A percentile compares a stretch with the other conserved stretches of the same genome.
Evolutionary conservation across 2,113 vertebrate species (phyloP).

Genomic region (Equus quagga): DNA sequence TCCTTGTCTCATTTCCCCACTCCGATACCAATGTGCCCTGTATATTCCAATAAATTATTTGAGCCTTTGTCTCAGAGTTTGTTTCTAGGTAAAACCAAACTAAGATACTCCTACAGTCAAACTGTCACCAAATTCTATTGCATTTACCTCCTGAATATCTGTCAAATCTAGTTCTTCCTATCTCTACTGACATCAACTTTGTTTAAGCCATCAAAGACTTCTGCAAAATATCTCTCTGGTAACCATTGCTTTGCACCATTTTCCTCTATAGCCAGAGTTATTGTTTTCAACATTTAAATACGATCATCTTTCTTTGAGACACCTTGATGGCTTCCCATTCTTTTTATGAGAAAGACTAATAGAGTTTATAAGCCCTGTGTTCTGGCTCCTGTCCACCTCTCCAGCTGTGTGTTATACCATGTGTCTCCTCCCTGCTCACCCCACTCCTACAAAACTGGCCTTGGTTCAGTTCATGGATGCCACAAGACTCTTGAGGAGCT

Average conservation of each 20-base stretch:
- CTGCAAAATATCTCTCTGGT: not conserved
- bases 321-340: not conserved
- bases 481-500: not conserved
- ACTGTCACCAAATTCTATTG: not conserved
- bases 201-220: not conserved
- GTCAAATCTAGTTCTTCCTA: not conserved
- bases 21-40: not conserved
- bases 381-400: not conserved
- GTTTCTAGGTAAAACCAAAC: not conserved
- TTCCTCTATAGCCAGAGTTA: not conserved
- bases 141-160: not conserved
- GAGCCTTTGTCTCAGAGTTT: not conserved
- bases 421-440: not conserved
- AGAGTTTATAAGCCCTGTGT: not conserved
- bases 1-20: not conserved
- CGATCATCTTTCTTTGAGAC: not conserved
- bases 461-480: not conserved
- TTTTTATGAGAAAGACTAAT: not conserved
- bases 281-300: not conserved
- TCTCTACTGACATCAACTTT: not conserved
- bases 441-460: not conserved
- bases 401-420: not conserved
- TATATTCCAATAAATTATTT: not conserved
- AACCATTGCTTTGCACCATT: not conserved
- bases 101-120: not conserved